Evolutionary conservation across 2,797 vertebrate genomes (phyloP).

Genomic region (Orestias chungarensis): DNA sequence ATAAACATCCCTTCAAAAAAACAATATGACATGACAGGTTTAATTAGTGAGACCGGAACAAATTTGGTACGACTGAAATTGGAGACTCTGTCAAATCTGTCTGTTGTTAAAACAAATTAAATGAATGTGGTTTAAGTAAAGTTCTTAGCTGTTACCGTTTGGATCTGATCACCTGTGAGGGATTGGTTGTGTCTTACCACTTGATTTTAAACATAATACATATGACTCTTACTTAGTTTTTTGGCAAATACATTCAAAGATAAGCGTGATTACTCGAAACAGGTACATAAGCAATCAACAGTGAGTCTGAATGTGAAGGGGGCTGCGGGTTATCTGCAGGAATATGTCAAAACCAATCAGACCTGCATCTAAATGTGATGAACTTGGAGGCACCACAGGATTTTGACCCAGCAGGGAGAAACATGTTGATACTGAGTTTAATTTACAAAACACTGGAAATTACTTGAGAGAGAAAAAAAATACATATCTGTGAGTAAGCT

Average conservation of each 20-base stretch:
- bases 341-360: slow-evolving; percentile 42
- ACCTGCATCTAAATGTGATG: slow-evolving; percentile 33
- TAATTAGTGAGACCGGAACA: neutral
- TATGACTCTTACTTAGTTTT: slow-evolving; percentile 46
- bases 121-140: slow-evolving; percentile 4
- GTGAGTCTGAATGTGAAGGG: slow-evolving; percentile 45
- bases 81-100: neutral
- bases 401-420: slow-evolving; percentile 45
- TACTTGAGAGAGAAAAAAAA: slow-evolving; percentile 16
- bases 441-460: slow-evolving; percentile 45
- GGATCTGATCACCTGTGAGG: slow-evolving; percentile 34
- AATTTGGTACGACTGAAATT: slow-evolving; percentile 18
- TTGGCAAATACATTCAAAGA: slow-evolving; percentile 63
- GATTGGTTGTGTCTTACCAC: slow-evolving; percentile 27
- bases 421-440: slow-evolving; percentile 49
- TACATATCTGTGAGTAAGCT: slow-evolving; percentile 21
- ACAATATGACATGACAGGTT: neutral
- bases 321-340: slow-evolving; percentile 23
- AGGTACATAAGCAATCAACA: slow-evolving; percentile 48
- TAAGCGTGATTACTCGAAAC: slow-evolving; percentile 50
- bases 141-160: slow-evolving; percentile 13
- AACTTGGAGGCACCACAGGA: slow-evolving; percentile 41
- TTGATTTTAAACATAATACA: slow-evolving; percentile 38
- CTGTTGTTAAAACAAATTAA: neutral
- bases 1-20: neutral